Evolutionary conservation across 2,888 invertebrate species (phyloP), one percentile per base, ranked within the genome.

Genomic region (Bombylius major): DNA sequence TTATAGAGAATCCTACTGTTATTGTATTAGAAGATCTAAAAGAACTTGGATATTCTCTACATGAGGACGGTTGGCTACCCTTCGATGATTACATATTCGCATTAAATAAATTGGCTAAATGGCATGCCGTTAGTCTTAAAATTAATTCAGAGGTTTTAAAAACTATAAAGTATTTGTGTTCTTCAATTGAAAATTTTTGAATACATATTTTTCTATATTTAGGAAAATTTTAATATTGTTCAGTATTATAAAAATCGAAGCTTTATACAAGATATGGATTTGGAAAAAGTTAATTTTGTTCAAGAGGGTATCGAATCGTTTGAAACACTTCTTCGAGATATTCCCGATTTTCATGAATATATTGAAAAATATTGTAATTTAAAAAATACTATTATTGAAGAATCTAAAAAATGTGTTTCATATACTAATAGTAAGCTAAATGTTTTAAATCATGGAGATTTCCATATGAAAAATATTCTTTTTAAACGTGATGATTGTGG

Each of bases 21-120:
- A 51, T 65, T 47, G 60, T 78, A n/a, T 61, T 79, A 46, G 76
- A 79, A 60, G 79, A 79, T 66, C 65, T 78, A 36, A 67, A 71
- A 4, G 66, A 69, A 14, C 60, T 68, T 39, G 77, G 77, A 31
- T 79, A 54, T 33, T 4, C 5, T 11, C 39, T 42, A 11, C 5
- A 4, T 42, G 8, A 11, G 11, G 6, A 11, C 4, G 39, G 12
- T 42, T 42, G 39, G 64, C 72, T 56, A 65, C 4, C 7, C 1
- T 11, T 42, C 11, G 6, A 42, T 42, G 39, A 42, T 11, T 42
- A 42, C 11, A 62, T 70, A 52, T 56, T 74, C 55, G 75, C 76
- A 5, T 60, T 78, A 6, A 68, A 69, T 52, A 75, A 74, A 62
- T 64, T 79, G 58, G 78, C 76, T 3, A 70, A 65, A 59, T 72